These are phyloP conservation scores for Kryptolebias marmoratus DNA, from an alignment of 2,113 vertebrate species.

Conservation along the genomic window DNA sequence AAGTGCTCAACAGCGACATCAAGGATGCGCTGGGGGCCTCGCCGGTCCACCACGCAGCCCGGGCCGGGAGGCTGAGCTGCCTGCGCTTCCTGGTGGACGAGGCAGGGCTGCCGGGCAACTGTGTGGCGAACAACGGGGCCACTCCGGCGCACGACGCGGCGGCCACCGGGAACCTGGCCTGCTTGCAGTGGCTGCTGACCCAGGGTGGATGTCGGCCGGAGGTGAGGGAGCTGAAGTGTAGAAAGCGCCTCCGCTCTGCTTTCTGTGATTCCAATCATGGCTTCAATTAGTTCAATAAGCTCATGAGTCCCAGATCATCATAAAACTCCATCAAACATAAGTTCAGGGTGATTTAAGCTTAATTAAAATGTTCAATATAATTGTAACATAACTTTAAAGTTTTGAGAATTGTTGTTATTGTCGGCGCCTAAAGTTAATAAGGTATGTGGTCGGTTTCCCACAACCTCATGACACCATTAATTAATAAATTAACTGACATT, in stretches of 20 bases:
- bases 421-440: no score
- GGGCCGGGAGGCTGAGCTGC: conserved; percentile 86
- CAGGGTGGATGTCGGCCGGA: conserved; percentile 86
- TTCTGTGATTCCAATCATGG: background rate
- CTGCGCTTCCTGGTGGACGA: conserved; percentile 91
- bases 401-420: no score
- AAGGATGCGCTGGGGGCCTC: conserved; percentile 88
- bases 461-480: no score
- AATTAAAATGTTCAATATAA: no score
- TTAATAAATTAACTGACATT: no score
- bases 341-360: no score
- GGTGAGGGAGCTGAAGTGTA: conserved; percentile 77
- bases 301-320: no score
- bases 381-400: no score
- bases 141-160: conserved; percentile 94
- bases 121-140: conserved; percentile 89
- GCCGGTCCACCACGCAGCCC: conserved; percentile 90
- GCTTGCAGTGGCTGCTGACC: conserved; percentile 92
- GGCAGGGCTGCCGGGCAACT: conserved; percentile 79
- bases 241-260: background rate
- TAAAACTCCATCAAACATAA: no score
- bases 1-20: conserved; percentile 75
- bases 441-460: no score
- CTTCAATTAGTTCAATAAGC: no score
- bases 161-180: conserved; percentile 92